Percentiles rank a stretch among this genome's conserved stretches.
These are phyloP conservation scores for Hylaeus anthracinus DNA, from an alignment of 1,140 invertebrate species.

Conservation along the genomic window DNA sequence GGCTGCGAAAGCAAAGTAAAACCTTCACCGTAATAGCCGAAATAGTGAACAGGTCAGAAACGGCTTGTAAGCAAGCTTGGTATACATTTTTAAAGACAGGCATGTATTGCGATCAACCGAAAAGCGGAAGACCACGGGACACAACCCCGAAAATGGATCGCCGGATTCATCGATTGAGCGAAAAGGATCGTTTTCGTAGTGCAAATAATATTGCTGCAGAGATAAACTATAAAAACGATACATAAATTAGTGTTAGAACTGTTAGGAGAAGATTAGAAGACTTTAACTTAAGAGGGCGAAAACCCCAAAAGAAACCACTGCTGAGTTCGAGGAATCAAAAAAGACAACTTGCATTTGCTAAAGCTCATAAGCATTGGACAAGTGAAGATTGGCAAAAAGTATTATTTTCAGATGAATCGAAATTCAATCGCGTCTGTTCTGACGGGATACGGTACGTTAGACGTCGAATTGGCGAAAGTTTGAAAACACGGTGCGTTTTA, in stretches of 20 bases:
- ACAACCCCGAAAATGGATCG: constrained; percentile 1
- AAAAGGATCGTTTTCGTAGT: constrained; percentile 6
- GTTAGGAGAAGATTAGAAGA: background rate
- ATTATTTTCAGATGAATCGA: background rate
- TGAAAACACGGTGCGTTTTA: constrained; percentile 14
- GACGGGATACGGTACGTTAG: constrained; percentile 18
- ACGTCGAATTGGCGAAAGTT: constrained; percentile 12
- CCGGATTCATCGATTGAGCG: background rate
- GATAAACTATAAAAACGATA: background rate
- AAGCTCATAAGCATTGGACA: constrained; percentile 3
- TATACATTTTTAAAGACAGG: no score
- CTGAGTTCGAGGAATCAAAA: background rate
- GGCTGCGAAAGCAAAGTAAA: background rate
- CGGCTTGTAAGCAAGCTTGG: no score
- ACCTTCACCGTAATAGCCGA: no score
- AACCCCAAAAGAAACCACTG: background rate
- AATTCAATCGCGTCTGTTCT: background rate
- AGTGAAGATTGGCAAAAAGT: background rate
- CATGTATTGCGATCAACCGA: background rate
- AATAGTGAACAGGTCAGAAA: no score
- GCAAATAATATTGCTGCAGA: background rate
- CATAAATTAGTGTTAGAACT: constrained; percentile 7
- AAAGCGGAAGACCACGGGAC: background rate
- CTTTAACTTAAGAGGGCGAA: constrained; percentile 4
- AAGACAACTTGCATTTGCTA: constrained; percentile 2